phyloP scores from a whole-genome alignment of 2,888 invertebrate species.

The Eilema caniola region DNA sequence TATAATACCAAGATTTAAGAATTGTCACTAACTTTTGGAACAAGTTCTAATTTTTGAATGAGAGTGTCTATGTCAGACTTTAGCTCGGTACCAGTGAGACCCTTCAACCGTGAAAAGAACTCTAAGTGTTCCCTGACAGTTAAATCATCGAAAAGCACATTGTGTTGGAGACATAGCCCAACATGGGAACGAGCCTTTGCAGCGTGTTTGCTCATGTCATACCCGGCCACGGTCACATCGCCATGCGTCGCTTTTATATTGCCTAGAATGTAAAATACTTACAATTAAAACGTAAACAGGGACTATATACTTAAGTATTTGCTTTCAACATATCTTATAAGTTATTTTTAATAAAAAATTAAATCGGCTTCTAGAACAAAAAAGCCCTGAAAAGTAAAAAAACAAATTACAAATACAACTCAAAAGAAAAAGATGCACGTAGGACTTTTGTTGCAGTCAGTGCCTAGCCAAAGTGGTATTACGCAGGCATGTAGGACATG shows the following conservation, averaged over 20 bases:
- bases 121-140: slow-evolving; percentile 94
- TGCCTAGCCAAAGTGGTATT: too few relatives aligned
- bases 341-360: too few relatives aligned
- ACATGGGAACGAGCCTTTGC: slow-evolving; percentile 89
- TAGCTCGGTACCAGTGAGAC: slow-evolving; percentile 84
- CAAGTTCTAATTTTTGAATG: slow-evolving; percentile 88
- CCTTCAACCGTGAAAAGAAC: slow-evolving; percentile 93
- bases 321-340: too few relatives aligned
- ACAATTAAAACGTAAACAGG: too few relatives aligned
- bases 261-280: slow-evolving; percentile 72
- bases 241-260: slow-evolving; percentile 90
- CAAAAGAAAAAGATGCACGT: too few relatives aligned
- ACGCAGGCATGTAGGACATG: too few relatives aligned
- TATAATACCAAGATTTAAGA: neutral
- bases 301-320: too few relatives aligned
- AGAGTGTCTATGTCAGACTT: slow-evolving; percentile 88
- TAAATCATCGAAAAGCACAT: slow-evolving; percentile 93
- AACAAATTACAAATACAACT: too few relatives aligned
- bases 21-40: slow-evolving; percentile 85
- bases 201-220: slow-evolving; percentile 89
- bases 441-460: too few relatives aligned
- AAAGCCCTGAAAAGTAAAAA: too few relatives aligned
- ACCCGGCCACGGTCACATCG: slow-evolving; percentile 90
- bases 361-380: too few relatives aligned
- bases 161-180: slow-evolving; percentile 95